phyloP scores from a whole-genome alignment of 2,113 vertebrate species.

The Rafetus swinhoei region DNA sequence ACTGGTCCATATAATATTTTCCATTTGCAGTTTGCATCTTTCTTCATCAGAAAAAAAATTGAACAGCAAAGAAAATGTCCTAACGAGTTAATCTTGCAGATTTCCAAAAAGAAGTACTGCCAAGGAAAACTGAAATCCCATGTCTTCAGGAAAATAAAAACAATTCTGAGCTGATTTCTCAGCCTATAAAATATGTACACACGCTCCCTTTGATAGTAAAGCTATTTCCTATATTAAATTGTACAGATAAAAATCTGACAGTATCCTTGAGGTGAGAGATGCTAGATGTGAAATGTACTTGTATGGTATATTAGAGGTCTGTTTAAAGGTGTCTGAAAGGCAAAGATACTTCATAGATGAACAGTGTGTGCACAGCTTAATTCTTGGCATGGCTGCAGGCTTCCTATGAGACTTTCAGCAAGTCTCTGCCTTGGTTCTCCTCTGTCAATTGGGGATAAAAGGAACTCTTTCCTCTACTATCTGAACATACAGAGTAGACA shows the following conservation, averaged over 20 bases:
- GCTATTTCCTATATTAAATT: background rate
- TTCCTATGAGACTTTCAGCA: background rate
- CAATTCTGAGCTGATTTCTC: background rate
- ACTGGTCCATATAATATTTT: constrained; percentile 91
- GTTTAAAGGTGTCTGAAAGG: background rate
- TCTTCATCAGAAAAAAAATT: constrained; percentile 51
- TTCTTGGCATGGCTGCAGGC: background rate
- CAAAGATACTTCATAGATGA: background rate
- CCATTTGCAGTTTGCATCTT: constrained; percentile 67
- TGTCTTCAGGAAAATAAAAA: background rate
- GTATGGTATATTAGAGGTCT: background rate
- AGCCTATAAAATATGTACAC: background rate
- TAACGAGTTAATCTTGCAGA: constrained; percentile 37
- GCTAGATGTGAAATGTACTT: background rate
- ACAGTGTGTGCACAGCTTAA: background rate
- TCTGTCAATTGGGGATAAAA: background rate
- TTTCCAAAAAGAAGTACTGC: background rate
- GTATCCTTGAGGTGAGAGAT: background rate
- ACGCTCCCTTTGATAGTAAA: background rate
- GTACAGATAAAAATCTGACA: background rate
- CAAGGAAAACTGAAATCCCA: background rate
- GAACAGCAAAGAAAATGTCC: constrained; percentile 18
- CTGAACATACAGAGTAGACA: background rate
- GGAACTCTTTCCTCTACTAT: background rate
- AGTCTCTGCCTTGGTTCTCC: background rate